phyloP scores from a whole-genome alignment of 2,797 vertebrate species.

The Thripadectes ignobilis region DNA sequence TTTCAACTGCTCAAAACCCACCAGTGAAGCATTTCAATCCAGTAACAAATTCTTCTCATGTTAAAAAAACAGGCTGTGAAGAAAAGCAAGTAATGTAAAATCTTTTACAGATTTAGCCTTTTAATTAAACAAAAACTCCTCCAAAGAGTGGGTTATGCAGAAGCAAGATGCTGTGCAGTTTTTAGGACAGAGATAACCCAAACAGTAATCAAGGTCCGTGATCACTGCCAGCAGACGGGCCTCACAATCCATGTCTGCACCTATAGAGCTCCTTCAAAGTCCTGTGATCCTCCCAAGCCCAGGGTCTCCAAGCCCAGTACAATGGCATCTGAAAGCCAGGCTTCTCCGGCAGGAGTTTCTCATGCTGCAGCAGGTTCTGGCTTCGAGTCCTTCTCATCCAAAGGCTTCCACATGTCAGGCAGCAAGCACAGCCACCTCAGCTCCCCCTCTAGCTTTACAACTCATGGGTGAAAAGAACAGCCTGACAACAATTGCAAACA shows the following conservation, averaged over 20 bases:
- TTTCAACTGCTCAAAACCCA: accelerated
- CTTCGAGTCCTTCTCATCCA: not conserved
- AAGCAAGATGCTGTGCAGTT: not conserved
- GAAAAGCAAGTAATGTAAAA: not conserved
- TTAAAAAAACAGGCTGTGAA: not conserved
- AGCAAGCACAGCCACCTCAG: accelerated
- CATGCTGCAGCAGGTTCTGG: not conserved
- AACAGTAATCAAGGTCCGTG: not conserved
- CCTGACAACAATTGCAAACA: not conserved
- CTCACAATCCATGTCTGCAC: not conserved
- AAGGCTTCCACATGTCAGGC: not conserved
- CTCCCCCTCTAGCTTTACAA: not conserved
- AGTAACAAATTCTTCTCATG: not conserved
- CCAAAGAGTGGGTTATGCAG: not conserved
- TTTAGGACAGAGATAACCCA: not conserved
- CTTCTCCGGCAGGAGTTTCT: not conserved
- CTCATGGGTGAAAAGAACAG: not conserved
- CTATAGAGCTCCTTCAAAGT: not conserved
- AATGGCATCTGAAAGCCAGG: accelerated
- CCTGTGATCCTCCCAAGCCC: not conserved
- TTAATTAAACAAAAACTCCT: not conserved
- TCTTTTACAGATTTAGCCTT: not conserved
- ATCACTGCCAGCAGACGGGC: not conserved
- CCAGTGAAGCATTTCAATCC: not conserved
- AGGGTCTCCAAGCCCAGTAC: not conserved